Percentiles rank a stretch among this genome's conserved stretches.
These are phyloP conservation scores for Diplazon laetatorius DNA, from an alignment of 2,888 invertebrate species.

Conservation along the genomic window DNA sequence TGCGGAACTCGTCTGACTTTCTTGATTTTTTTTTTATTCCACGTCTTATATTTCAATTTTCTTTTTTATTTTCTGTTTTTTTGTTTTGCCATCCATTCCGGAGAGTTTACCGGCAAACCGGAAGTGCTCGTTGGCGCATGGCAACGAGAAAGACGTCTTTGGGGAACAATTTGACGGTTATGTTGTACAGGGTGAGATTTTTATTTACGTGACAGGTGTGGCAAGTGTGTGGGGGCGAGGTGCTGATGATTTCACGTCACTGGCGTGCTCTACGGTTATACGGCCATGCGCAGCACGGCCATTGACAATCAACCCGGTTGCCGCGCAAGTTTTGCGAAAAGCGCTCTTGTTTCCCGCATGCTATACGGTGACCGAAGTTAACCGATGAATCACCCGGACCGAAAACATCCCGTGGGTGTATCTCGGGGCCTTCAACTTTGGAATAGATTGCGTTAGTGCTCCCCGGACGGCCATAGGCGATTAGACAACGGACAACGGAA, in stretches of 20 bases:
- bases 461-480: conserved; percentile 75
- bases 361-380: conserved; percentile 73
- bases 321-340: conserved; percentile 70
- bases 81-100: conserved; percentile 25
- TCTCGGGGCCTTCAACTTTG: conserved; percentile 49
- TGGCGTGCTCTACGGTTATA: conserved; percentile 44
- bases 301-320: conserved; percentile 35
- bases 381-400: conserved; percentile 75
- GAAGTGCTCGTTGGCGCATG: conserved; percentile 35
- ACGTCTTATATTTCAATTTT: conserved; percentile 5
- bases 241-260: not conserved
- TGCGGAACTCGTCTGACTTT: conserved; percentile 13
- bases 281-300: conserved; percentile 26
- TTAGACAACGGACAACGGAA: conserved; percentile 69
- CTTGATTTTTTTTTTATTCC: not conserved
- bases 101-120: conserved; percentile 38
- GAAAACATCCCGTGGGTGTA: conserved; percentile 35
- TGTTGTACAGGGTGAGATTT: conserved; percentile 16
- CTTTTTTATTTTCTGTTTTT: conserved; percentile 37
- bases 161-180: conserved; percentile 67
- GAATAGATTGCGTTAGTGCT: conserved; percentile 77
- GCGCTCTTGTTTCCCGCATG: conserved; percentile 70
- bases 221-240: conserved; percentile 26
- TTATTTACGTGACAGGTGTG: conserved; percentile 42
- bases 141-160: conserved; percentile 63